phyloP scores from a whole-genome alignment of 2,113 vertebrate species.

The Rhea pennata region DNA sequence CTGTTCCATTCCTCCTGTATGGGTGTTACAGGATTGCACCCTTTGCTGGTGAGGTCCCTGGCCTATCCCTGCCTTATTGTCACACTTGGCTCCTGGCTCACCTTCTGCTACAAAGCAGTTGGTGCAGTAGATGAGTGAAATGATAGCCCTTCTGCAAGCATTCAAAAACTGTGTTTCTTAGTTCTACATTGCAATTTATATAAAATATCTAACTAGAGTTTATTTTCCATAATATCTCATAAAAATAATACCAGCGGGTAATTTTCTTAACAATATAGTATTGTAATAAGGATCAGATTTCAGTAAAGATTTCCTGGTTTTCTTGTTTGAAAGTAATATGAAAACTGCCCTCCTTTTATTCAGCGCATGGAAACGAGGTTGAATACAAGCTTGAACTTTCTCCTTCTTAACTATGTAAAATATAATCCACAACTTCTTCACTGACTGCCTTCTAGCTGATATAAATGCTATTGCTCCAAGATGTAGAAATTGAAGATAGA shows the following conservation, averaged over 20 bases:
- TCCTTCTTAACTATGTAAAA: not conserved
- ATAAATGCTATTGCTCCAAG: not conserved
- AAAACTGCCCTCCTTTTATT: slow-evolving; percentile 39
- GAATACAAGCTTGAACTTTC: slow-evolving; percentile 33
- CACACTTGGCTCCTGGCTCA: fast-evolving
- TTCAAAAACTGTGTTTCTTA: not conserved
- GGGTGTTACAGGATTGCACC: fast-evolving
- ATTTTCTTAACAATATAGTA: not conserved
- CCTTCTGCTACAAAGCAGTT: not conserved
- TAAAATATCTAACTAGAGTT: not conserved
- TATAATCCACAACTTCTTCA: slow-evolving; percentile 8
- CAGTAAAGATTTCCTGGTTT: slow-evolving; percentile 20
- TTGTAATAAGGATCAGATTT: slow-evolving; percentile 48
- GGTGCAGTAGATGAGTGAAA: not conserved
- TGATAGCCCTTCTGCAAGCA: not conserved
- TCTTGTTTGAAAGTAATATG: slow-evolving; percentile 14
- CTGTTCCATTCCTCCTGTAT: not conserved
- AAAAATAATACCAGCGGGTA: slow-evolving; percentile 16
- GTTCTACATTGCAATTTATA: not conserved
- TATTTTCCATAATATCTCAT: not conserved
- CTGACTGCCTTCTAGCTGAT: not conserved
- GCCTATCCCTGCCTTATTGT: not conserved
- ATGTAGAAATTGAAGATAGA: not conserved
- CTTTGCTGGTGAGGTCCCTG: not conserved
- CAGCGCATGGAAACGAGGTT: slow-evolving; percentile 10